Base-by-base conservation (phyloP, 2,797 vertebrate species). In the Eleutherodactylus coqui region DNA sequence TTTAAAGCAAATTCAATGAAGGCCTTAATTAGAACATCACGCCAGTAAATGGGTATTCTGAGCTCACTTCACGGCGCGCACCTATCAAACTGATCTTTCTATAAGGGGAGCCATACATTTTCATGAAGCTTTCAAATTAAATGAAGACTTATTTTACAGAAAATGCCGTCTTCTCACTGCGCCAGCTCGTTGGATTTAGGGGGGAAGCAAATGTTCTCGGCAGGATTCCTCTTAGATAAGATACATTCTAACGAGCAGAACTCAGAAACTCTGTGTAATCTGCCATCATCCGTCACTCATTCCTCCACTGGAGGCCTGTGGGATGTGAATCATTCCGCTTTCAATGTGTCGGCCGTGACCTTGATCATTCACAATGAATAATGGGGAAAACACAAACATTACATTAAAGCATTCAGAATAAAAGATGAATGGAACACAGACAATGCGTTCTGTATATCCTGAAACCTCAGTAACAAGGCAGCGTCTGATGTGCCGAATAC, bases 1-100 rank as follows among this genome's bases (percentile, higher is more conserved):
- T 91, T 93, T 87, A 89, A 92, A 90, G 60, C 0, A 2, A 89
- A 89, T 93, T 87, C 91, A 91, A 92, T 79, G 86, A 85, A 88
- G 88, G 41, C n/a, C 84, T 91, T 92, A 91, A 92, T 91, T 91
- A 91, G 90, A 91, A 87, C 83, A 91, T 76, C 73, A 78, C 89
- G 86, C 1, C 87, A 0, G 85, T 92, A 91, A 90, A 89, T 80
- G 41, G 34, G 45, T 75, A 53, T 86, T 91, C 83, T 89, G 70
- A 43, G 89, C 73, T 77, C 88, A 90, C 32, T 85, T 89, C 86
- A 41, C 29, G 75, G 32, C 72, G 88, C 91, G 89, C 85, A 91
- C 83, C 86, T 88, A 86, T 55, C 77, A 80, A 82, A 86, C 88
- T 89, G 79, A 24, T 79, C 89, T 90, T 79, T 89, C 75, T 89